These are phyloP conservation scores for Melanerpes formicivorus DNA, from an alignment of 2,113 vertebrate genomes.

Conservation along the genomic window DNA sequence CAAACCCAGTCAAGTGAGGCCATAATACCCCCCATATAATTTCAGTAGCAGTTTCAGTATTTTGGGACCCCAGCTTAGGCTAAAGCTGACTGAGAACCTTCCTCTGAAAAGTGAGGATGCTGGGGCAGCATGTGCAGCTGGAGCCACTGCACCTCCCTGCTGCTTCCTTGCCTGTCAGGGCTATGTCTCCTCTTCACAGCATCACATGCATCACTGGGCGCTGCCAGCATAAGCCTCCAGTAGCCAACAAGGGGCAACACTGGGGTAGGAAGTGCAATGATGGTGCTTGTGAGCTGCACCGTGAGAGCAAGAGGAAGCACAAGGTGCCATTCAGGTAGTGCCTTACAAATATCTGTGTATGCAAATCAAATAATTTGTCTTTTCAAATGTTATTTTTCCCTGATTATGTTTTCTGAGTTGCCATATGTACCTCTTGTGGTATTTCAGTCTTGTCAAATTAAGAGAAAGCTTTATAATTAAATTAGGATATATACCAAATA, in stretches of 20 bases:
- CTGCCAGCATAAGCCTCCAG: background rate
- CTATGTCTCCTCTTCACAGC: background rate
- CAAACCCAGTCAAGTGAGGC: background rate
- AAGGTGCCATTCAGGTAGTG: background rate
- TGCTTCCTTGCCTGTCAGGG: background rate
- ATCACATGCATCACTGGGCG: background rate
- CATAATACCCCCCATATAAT: background rate
- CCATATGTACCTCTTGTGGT: constrained; percentile 28
- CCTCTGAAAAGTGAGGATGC: background rate
- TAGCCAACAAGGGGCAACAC: background rate
- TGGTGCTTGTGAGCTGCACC: background rate
- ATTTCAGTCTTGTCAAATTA: constrained; percentile 61
- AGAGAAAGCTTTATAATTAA: constrained; percentile 38
- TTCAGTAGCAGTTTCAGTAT: background rate
- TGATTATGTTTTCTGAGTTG: constrained; percentile 29
- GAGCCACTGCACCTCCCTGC: background rate
- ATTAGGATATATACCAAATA: background rate
- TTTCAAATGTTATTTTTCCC: constrained; percentile 32
- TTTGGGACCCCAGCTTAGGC: background rate
- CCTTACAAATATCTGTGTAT: constrained; percentile 26
- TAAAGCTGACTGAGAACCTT: background rate
- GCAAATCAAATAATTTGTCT: constrained; percentile 30
- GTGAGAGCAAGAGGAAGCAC: background rate
- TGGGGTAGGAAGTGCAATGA: background rate
- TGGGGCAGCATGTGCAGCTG: accelerated